A percentile compares a stretch with the other conserved stretches of the same genome.
Conservation (phyloP, 2,113 vertebrate genomes). For the Malurus melanocephalus region DNA sequence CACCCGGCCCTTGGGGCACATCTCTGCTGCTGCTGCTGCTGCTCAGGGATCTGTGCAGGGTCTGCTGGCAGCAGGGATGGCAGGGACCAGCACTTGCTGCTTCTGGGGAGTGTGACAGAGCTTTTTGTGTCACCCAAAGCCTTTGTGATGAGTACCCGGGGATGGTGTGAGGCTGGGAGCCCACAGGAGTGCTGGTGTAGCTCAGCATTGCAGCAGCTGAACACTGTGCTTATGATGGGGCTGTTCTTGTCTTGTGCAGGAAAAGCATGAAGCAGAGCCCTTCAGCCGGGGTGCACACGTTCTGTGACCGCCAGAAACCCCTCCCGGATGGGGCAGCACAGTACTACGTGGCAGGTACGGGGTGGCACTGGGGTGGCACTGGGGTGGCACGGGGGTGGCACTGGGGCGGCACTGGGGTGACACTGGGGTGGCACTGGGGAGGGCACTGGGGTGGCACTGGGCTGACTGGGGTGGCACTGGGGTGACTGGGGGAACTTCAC, state of each 20-base stretch:
- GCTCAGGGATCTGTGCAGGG: background rate
- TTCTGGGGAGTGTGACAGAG: background rate
- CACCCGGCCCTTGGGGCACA: fast-evolving
- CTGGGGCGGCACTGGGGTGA: too few species aligned
- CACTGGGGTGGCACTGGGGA: too few species aligned
- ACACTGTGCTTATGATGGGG: background rate
- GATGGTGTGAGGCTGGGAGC: background rate
- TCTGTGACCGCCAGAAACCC: conserved; percentile 90
- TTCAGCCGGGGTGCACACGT: conserved; percentile 88
- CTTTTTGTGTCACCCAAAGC: background rate
- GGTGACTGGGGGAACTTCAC: background rate
- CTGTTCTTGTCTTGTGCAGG: conserved; percentile 63
- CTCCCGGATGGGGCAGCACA: conserved; percentile 94
- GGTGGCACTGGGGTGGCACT: background rate
- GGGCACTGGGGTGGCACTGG: too few species aligned
- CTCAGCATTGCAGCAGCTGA: background rate
- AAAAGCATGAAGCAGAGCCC: conserved; percentile 88
- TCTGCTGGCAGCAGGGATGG: background rate
- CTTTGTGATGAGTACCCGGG: fast-evolving
- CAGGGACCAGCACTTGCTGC: fast-evolving
- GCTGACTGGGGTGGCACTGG: too few species aligned
- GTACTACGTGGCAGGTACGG: conserved; percentile 95
- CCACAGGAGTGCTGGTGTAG: fast-evolving
- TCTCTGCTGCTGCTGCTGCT: fast-evolving
- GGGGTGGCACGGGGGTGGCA: too few species aligned